Base-by-base conservation (phyloP, 2,113 vertebrate genomes). In the Plecturocebus donacophilus region DNA sequence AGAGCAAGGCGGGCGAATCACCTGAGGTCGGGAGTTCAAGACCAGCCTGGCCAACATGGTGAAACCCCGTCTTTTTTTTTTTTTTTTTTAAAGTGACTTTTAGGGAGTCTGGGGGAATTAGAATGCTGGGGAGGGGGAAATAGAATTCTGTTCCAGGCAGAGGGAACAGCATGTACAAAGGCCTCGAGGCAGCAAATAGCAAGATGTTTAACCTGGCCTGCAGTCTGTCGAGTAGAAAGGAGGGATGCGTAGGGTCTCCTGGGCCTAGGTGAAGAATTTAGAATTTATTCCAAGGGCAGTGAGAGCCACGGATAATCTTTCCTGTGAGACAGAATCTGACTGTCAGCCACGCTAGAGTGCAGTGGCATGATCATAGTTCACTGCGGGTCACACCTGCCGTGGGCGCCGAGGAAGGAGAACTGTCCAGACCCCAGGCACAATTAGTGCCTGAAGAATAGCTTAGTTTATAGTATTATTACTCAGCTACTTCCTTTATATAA, bases 101-200 rank as follows among this genome's bases (percentile, higher is more conserved):
- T 25, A 21, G 23, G 21, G 54, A 77, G 30, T 45, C 61, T 45
- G 14, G 9, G 38, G 30, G n/a, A 42, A n/a, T 88, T 32, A 76
- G 32, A 54, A 87, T 17, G 7, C 38, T 27, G 38, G 1, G 3
- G 49, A 40, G 35, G 6, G 12, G 8, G 38, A 2, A 0, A 1
- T 3, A 30, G 3, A 40, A 38, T 49, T 2, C 42, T 75, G 32
- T 87, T 77, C 80, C 91, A 32, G 58, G 52, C 8, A 88, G 35
- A 83, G 23, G 40, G 47, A 87, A 82, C 80, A 76, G 61, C 52
- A 23, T 14, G 32, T 86, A 86, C 94, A 42, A 73, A 52, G 52
- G 25, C 45, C 54, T n/a, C 40, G 6, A 47, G 73, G 35, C 64
- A 30, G 56, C 52, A 8, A 38, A 75, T 19, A 49, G 38, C 23